A percentile compares a stretch with the other conserved stretches of the same genome.
phyloP scores from a whole-genome alignment of 1,140 invertebrate genomes.

The Drosophila lacertosa region DNA sequence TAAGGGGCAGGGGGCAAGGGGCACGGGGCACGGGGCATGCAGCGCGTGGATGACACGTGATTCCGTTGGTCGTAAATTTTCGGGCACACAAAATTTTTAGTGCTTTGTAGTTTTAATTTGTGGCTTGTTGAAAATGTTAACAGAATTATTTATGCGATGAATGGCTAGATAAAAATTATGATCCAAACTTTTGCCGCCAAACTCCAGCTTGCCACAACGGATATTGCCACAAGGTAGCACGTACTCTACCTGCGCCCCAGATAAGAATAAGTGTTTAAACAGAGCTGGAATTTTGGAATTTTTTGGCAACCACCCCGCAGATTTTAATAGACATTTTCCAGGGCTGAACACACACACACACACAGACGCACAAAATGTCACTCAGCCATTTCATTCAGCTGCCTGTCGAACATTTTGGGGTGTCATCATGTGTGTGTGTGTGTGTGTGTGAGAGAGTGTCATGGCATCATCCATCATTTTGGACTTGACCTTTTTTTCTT shows the following conservation, averaged over 20 bases:
- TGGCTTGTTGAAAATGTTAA: slow-evolving; percentile 79
- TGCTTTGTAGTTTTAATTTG: slow-evolving; percentile 84
- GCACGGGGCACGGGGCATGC: slow-evolving; percentile 21
- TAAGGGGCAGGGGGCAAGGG: slow-evolving; percentile 4
- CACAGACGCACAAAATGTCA: slow-evolving; percentile 62
- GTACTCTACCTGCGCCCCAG: slow-evolving; percentile 33
- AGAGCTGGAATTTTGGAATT: slow-evolving; percentile 15
- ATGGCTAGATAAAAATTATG: slow-evolving; percentile 64
- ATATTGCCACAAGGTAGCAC: slow-evolving; percentile 61
- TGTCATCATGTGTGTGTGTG: slow-evolving; percentile 23
- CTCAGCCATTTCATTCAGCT: slow-evolving; percentile 74
- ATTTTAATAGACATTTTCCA: slow-evolving; percentile 56
- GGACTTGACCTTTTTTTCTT: slow-evolving; percentile 84
- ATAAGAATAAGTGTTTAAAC: slow-evolving; percentile 48
- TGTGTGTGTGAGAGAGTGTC: slow-evolving; percentile 54
- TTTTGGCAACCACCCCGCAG: slow-evolving; percentile 35
- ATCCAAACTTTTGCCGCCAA: slow-evolving; percentile 39
- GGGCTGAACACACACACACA: background rate
- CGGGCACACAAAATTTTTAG: slow-evolving; percentile 64
- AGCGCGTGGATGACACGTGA: slow-evolving; percentile 83
- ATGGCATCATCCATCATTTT: slow-evolving; percentile 83
- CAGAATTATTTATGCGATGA: slow-evolving; percentile 81
- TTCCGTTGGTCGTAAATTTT: slow-evolving; percentile 81
- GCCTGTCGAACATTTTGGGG: slow-evolving; percentile 30
- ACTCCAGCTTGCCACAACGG: slow-evolving; percentile 37